phyloP scores from a whole-genome alignment of 2,113 vertebrate species.

The Embiotoca jacksoni region DNA sequence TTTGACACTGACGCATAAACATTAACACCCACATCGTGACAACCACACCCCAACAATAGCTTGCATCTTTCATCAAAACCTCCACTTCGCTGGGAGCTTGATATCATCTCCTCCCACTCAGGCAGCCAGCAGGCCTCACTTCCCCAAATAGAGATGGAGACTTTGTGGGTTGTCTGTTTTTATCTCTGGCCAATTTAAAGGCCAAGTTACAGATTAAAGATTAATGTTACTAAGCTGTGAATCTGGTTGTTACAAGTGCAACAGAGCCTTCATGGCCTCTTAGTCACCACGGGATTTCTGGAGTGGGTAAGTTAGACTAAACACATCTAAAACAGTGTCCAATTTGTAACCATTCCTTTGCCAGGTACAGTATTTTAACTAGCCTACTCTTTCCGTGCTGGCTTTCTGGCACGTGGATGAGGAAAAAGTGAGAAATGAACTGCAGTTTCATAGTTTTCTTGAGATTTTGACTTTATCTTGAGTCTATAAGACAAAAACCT shows the following conservation, averaged over 20 bases:
- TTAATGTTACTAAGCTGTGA: constrained; percentile 21
- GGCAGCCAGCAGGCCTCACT: constrained; percentile 13
- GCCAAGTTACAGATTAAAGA: constrained; percentile 28
- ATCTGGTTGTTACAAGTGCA: constrained; percentile 25
- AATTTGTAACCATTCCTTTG: background rate
- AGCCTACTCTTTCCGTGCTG: too few species aligned
- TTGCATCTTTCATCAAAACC: constrained; percentile 59
- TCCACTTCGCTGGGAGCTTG: constrained; percentile 23
- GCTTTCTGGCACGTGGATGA: too few species aligned
- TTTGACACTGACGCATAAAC: constrained; percentile 50
- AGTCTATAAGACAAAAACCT: background rate
- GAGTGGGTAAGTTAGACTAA: constrained; percentile 25
- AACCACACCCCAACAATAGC: constrained; percentile 48
- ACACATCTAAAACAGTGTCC: constrained; percentile 6
- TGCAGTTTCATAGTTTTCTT: background rate
- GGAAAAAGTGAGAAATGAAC: constrained; percentile 12
- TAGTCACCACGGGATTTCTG: background rate
- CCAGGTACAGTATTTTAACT: too few species aligned
- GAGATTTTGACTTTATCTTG: background rate
- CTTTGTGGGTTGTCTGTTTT: constrained; percentile 44
- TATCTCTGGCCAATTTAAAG: constrained; percentile 13
- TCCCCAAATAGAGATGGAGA: constrained; percentile 29
- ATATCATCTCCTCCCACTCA: constrained; percentile 48
- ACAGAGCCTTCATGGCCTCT: background rate
- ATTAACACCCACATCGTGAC: constrained; percentile 59